Base-by-base conservation (phyloP, 2,888 invertebrate species). In the Biston stratarius region DNA sequence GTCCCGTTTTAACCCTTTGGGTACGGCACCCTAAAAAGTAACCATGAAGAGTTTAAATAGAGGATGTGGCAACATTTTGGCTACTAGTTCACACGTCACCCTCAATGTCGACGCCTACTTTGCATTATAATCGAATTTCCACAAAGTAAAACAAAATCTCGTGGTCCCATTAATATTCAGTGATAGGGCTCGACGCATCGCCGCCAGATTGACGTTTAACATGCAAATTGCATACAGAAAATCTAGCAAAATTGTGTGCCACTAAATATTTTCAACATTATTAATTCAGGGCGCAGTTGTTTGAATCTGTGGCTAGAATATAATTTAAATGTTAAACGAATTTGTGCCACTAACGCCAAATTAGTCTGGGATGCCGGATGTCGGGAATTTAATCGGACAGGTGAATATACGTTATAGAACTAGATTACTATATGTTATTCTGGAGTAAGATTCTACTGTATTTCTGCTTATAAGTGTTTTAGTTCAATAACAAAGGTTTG, bases 91-190 rank as follows among this genome's bases (percentile, higher is more conserved):
- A 65, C 70, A 69, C 70, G 64, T 69, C 71, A 63, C 48, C 75
- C 42, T 65, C 73, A 72, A 77, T 82, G 72, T 77, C 79, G 80
- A 81, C 84, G 84, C 80, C 89, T 91, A 88, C 88, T 93, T 93
- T 92, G 92, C 93, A 94, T 94, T 85, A 94, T 93, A 94, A 93
- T 93, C 88, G 92, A 94, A 87, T 92, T 88, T 85, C 85, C 87
- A 87, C 89, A 90, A 93, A 92, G 93, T 92, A 91, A 92, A 92
- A 93, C 93, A 92, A 93, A 94, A 93, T 93, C 89, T 91, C 89
- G 83, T 80, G 86, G 84, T 83, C 83, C 76, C 90, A 93, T 94
- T 93, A 93, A 93, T 93, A 94, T 94, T 92, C 93, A 94, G 92
- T 80, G 89, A 89, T 90, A 92, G 90, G 91, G 90, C 89, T 86